phyloP scores from a whole-genome alignment of 1,140 invertebrate species.

The Capitella teleta region DNA sequence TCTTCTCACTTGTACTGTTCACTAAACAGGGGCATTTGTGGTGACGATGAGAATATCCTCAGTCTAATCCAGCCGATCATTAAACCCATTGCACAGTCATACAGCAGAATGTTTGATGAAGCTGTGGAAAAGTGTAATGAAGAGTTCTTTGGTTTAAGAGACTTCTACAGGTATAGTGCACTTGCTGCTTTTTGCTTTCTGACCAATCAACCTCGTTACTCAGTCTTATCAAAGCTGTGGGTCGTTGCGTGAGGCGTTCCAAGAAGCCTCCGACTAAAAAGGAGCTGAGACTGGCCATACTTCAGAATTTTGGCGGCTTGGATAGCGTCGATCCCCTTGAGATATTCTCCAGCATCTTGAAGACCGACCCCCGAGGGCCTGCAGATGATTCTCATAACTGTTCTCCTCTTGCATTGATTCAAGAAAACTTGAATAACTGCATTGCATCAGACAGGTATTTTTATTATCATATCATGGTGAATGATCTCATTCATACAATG shows the following conservation, averaged over 20 bases:
- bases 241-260: conserved; percentile 17
- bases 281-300: conserved; percentile 23
- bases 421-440: too few species aligned
- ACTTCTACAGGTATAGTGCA: conserved; percentile 37
- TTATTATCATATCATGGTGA: too few species aligned
- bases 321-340: conserved; percentile 20
- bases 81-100: conserved; percentile 21
- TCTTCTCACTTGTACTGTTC: background rate
- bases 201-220: too few species aligned
- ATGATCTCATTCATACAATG: too few species aligned
- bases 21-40: conserved; percentile 25
- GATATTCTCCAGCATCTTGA: too few species aligned
- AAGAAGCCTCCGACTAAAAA: conserved; percentile 17
- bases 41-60: conserved; percentile 14
- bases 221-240: conserved; percentile 34
- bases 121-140: conserved; percentile 16
- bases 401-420: too few species aligned
- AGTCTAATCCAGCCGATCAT: conserved; percentile 15
- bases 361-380: too few species aligned
- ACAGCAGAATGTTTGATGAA: conserved; percentile 21
- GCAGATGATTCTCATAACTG: too few species aligned
- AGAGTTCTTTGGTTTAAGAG: conserved; percentile 39
- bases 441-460: too few species aligned
- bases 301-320: conserved; percentile 30
- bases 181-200: too few species aligned